Conservation (phyloP, 2,113 vertebrate genomes). For the Cyprinodon tularosa region DNA sequence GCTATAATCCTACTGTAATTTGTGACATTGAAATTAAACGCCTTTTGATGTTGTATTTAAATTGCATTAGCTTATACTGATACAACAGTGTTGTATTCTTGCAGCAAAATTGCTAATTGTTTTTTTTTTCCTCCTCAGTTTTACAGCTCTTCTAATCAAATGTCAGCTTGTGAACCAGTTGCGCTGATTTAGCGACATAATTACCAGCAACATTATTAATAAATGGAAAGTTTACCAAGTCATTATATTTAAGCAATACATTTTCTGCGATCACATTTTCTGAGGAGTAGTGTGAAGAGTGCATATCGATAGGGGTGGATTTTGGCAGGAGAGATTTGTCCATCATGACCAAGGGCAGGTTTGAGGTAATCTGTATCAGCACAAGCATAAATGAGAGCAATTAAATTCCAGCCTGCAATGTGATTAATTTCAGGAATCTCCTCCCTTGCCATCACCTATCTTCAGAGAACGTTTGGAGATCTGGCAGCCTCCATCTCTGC, state of each 20-base stretch:
- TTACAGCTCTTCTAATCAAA: slow-evolving; percentile 52
- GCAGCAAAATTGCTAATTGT: slow-evolving; percentile 35
- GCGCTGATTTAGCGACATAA: slow-evolving; percentile 50
- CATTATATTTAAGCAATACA: no score
- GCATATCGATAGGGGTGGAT: no score
- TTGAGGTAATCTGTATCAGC: no score
- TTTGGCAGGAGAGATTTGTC: no score
- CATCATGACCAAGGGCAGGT: no score
- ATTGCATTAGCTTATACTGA: slow-evolving; percentile 44
- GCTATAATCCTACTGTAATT: slow-evolving; percentile 33
- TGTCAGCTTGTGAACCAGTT: slow-evolving; percentile 41
- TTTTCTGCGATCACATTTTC: no score
- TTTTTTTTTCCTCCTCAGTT: slow-evolving; percentile 35
- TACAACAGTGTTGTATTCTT: slow-evolving; percentile 48
- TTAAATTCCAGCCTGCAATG: no score
- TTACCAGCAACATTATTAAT: not conserved
- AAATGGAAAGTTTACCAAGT: no score
- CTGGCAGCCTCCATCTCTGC: not conserved
- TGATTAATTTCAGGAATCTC: not conserved
- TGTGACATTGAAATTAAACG: slow-evolving; percentile 50
- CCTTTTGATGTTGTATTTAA: slow-evolving; percentile 34
- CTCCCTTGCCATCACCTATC: not conserved
- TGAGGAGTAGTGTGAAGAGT: no score
- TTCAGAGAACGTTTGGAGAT: not conserved
- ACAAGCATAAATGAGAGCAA: no score